Percentiles rank a stretch among this genome's conserved stretches.
These are phyloP conservation scores for Cryptoprocta ferox DNA, from an alignment of 2,797 vertebrate genomes.

Conservation along the genomic window DNA sequence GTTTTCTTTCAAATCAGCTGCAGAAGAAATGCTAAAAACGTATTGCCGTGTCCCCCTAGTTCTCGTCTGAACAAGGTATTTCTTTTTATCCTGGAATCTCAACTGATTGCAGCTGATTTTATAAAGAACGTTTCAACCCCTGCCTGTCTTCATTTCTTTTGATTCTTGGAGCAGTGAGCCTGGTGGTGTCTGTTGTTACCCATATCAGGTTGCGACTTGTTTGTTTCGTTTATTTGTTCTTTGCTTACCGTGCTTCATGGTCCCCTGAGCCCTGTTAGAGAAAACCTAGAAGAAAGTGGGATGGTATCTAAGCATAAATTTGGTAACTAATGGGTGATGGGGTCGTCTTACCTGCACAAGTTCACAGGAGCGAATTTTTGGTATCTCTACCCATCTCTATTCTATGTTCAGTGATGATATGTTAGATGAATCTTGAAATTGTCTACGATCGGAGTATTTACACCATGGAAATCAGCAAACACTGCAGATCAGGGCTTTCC, in stretches of 20 bases:
- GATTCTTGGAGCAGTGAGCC: background rate
- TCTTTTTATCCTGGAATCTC: background rate
- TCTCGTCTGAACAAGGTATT: conserved; percentile 36
- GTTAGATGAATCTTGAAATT: conserved; percentile 19
- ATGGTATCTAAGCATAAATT: background rate
- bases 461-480: background rate
- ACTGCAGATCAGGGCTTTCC: background rate
- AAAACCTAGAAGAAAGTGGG: background rate
- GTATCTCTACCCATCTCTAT: background rate
- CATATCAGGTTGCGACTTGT: background rate
- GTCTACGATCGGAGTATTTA: background rate
- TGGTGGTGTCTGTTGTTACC: background rate
- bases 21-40: background rate
- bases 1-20: background rate
- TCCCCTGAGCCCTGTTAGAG: background rate
- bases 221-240: conserved; percentile 9
- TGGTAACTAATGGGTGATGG: background rate
- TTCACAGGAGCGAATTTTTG: background rate
- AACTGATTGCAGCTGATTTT: background rate
- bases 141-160: conserved; percentile 51
- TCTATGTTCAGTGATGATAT: background rate
- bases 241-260: background rate
- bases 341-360: background rate
- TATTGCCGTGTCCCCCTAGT: background rate
- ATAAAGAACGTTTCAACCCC: background rate